Conservation (phyloP, 2,888 invertebrate genomes). For the Malacosoma neustria region DNA sequence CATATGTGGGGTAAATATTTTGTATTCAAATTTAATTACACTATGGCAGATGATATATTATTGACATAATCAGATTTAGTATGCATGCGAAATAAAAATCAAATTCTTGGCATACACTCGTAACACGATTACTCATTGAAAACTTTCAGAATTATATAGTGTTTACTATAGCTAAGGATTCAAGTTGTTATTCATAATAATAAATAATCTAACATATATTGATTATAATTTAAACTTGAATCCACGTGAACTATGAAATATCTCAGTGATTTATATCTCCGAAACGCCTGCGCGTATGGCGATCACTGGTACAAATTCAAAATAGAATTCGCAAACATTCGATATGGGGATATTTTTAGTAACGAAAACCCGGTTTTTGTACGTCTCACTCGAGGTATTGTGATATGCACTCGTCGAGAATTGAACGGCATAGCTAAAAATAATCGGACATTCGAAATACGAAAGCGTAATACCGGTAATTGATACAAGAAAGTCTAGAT, state of each 20-base stretch:
- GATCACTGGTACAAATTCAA: slow-evolving; percentile 50
- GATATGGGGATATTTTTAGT: slow-evolving; percentile 71
- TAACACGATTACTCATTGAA: slow-evolving; percentile 17
- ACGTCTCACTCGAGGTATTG: slow-evolving; percentile 51
- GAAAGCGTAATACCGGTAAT: slow-evolving; percentile 28
- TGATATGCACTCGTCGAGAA: slow-evolving; percentile 55
- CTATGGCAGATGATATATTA: slow-evolving; percentile 14
- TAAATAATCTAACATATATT: too few relatives aligned
- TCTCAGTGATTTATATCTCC: slow-evolving; percentile 18
- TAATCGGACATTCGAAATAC: slow-evolving; percentile 38
- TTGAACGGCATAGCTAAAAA: slow-evolving; percentile 48
- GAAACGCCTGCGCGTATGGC: slow-evolving; percentile 21
- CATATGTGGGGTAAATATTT: slow-evolving; percentile 22
- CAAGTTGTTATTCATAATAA: slow-evolving; percentile 2
- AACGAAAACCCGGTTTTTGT: slow-evolving; percentile 68
- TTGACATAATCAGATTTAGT: slow-evolving; percentile 20
- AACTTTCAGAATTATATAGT: slow-evolving; percentile 15
- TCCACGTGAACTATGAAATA: too few relatives aligned
- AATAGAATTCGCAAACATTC: slow-evolving; percentile 72
- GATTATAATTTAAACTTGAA: too few relatives aligned
- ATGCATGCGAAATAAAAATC: slow-evolving; percentile 16
- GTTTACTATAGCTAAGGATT: slow-evolving; percentile 20
- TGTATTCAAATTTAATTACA: slow-evolving; percentile 24
- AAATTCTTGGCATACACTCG: slow-evolving; percentile 25
- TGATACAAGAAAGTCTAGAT: slow-evolving; percentile 15